Evolutionary conservation across 2,888 invertebrate genomes (phyloP), one percentile per base, ranked within the genome.

Genomic region (Aproaerema taeniolella): DNA sequence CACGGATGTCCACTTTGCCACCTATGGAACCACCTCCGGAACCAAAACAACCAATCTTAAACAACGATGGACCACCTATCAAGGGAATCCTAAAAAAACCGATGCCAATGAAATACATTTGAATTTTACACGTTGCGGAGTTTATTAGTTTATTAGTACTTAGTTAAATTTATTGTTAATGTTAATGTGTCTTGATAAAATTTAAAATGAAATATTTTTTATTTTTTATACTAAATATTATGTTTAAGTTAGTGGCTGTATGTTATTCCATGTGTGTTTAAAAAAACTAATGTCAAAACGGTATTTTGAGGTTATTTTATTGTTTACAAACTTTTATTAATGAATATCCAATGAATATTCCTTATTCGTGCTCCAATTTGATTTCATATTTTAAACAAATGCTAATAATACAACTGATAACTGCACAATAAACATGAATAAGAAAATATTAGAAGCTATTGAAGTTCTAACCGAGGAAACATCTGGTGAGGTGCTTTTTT

Each of bases 101-200:
- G 0, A 86, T 85, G 86, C 86, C 86, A 3, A 72, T 85, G 55
- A 85, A 80, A 64, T 86, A 78, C 60, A 74, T 85, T 55, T 80
- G 57, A 42, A 12, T 8, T 20, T 20, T 20, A 20, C 7, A 20
- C 4, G 4, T 20, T 26, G 5, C n/a, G 26, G 12, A 34, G 8
- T 26, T 28, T 16, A n/a, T 26, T 9, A 15, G n/a, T n/a, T n/a
- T n/a, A n/a, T n/a, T n/a, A n/a, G n/a, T n/a, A n/a, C n/a, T n/a
- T n/a, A n/a, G n/a, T n/a, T n/a, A n/a, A n/a, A n/a, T n/a, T n/a
- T n/a, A n/a, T n/a, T n/a, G n/a, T n/a, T n/a, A n/a, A n/a, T n/a
- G n/a, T n/a, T n/a, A n/a, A n/a, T n/a, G n/a, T 4, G 16, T 16
- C 15, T 38, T 38, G 8, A n/a, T 32, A 38, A 31, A 30, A 50